Base-by-base conservation (phyloP, 53 echinoderm and acorn worm species). In the Hippasteria phrygiana region DNA sequence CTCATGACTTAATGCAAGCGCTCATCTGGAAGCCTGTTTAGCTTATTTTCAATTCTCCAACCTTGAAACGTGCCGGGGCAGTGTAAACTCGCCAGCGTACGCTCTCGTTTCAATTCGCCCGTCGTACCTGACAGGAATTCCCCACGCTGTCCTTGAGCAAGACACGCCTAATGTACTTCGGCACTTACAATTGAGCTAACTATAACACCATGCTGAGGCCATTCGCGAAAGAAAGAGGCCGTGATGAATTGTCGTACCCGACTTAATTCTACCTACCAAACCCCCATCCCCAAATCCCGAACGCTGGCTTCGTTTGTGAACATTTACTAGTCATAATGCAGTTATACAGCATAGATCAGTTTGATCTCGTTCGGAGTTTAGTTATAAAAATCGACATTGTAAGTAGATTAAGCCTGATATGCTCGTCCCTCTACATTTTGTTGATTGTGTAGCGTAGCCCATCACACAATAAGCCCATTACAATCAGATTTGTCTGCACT, bases 121-220 rank as follows among this genome's bases (percentile, higher is more conserved):
- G 41, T 14, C n/a, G n/a, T 67, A 31, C 67, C 12, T 67, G 10
- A 67, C 37, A 35, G 34, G 73, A 40, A 73, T 39, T 67, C 71
- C n/a, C 43, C 73, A 22, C 4, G n/a, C 41, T 73, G 39, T 9
- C 79, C 79, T 79, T 41, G 79, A 56, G 41, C 62, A 53, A 38
- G 56, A 62, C 79, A 62, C 77, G 54, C 53, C 34, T 54, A 77
- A 77, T 77, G 77, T 33, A 77, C 35, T 77, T 77, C 20, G 35
- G 77, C 55, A 77, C 77, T 77, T 77, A 77, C 54, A 51, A 51
- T 51, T n/a, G n/a, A n/a, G n/a, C n/a, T n/a, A 63, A 63, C 64
- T 28, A n/a, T 48, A 48, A 48, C n/a, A 51, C 2, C 12, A 51
- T 14, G 51, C 51, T 2, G 16, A 24, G 59, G 62, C 59, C 79